A percentile compares a stretch with the other conserved stretches of the same genome.
phyloP scores from a whole-genome alignment of 2,888 invertebrate species.

The Elgonia sp. region DNA sequence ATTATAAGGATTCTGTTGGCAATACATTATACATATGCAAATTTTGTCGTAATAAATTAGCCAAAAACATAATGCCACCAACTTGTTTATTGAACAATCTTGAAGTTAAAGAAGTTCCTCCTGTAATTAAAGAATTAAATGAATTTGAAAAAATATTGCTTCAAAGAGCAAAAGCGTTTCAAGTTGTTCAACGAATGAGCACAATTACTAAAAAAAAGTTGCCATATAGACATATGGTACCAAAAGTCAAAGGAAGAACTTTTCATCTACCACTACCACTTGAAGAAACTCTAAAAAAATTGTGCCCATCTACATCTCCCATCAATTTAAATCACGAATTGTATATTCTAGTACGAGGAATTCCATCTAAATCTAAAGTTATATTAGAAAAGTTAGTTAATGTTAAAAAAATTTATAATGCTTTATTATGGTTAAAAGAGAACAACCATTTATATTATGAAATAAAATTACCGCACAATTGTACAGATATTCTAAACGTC shows the following conservation, averaged over 20 bases:
- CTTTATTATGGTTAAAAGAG: slow-evolving; percentile 76
- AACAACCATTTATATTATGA: slow-evolving; percentile 79
- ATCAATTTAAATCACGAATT: slow-evolving; percentile 81
- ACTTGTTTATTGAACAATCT: slow-evolving; percentile 79
- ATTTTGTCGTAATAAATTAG: slow-evolving; percentile 75
- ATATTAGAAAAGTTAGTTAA: slow-evolving; percentile 81
- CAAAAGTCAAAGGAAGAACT: slow-evolving; percentile 78
- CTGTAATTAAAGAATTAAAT: slow-evolving; percentile 77
- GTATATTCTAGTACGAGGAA: slow-evolving; percentile 81
- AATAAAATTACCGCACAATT: slow-evolving; percentile 77
- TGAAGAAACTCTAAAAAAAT: slow-evolving; percentile 82
- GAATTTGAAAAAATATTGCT: slow-evolving; percentile 71
- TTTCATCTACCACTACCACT: slow-evolving; percentile 83
- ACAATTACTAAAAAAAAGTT: slow-evolving; percentile 78
- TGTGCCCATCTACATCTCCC: slow-evolving; percentile 78
- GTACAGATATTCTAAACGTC: slow-evolving; percentile 54
- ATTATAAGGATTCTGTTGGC: neutral
- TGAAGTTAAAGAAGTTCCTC: slow-evolving; percentile 58
- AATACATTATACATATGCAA: slow-evolving; percentile 53
- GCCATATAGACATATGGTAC: slow-evolving; percentile 71
- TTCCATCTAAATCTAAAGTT: slow-evolving; percentile 78
- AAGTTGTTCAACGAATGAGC: slow-evolving; percentile 80
- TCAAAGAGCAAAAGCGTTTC: slow-evolving; percentile 83
- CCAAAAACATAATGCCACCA: slow-evolving; percentile 76
- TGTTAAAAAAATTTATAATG: slow-evolving; percentile 75